Evolutionary conservation across 2,888 invertebrate species (phyloP), one percentile per base, ranked within the genome.

Genomic region (Meiosimyza decipiens): DNA sequence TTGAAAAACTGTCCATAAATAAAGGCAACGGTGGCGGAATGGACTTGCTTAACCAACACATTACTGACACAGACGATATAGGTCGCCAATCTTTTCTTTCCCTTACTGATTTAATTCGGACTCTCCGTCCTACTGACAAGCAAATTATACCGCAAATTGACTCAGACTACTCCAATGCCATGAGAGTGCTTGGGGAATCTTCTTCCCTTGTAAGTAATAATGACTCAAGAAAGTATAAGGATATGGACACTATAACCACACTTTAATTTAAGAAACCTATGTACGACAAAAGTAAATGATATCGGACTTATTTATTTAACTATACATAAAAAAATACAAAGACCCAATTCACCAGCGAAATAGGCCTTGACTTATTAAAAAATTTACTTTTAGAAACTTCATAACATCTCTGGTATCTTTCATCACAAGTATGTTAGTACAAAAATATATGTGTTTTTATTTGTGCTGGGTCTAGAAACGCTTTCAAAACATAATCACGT

Each of bases 91-190:
- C 87, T 22, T 87, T 87, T 71, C 80, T 87, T 33, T 87, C 87
- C 1, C 78, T 87, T 5, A 86, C 86, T 71, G 87, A 87, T 79
- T 80, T 87, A 54, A 86, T 87, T 74, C 85, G 87, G 71, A 87
- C 87, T 3, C 75, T 87, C 55, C 83, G 85, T 57, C 87, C 87
- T 50, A 85, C 84, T 71, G 87, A 87, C 40, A 85, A 86, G 72
- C 87, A 87, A 77, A 83, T 85, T 60, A 83, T 84, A 55, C 87
- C 87, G 50, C 87, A 87, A 80, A 87, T 87, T 71, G 87, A 87
- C 78, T 87, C 87, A 3, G 86, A 87, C 75, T 87, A 87, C 77
- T 87, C 87, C 18, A 86, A 87, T 77, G 87, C 87, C 70, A 87
- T 87, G 86, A 83, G 86, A 73, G 87, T 87, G 18, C 82, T 87